These are phyloP conservation scores for Lophotis ruficrista DNA, from an alignment of 2,113 vertebrate species.

Conservation along the genomic window DNA sequence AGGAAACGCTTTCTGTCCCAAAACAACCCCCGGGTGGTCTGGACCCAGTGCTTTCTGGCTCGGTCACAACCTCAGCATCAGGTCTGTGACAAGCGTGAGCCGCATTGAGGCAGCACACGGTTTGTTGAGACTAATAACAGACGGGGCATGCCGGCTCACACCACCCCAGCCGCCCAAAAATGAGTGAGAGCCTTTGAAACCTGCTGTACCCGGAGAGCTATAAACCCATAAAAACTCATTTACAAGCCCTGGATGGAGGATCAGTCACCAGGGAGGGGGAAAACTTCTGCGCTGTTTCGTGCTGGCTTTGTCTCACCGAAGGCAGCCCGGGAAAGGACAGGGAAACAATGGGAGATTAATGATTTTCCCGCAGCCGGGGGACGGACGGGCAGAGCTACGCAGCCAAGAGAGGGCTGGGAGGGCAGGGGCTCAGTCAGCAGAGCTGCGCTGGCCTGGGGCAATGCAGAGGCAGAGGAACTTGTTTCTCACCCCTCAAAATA, in stretches of 20 bases:
- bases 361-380: background rate
- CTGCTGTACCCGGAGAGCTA: fast-evolving
- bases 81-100: background rate
- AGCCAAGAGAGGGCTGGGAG: background rate
- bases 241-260: background rate
- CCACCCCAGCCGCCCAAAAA: background rate
- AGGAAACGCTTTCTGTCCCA: background rate
- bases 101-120: conserved; percentile 26
- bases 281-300: background rate
- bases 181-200: background rate
- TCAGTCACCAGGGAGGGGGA: fast-evolving
- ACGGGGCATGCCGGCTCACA: background rate
- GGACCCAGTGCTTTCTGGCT: background rate
- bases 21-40: background rate
- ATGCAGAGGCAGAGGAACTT: background rate
- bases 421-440: background rate
- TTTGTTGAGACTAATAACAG: conserved; percentile 28
- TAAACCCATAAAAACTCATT: background rate
- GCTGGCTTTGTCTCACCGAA: background rate
- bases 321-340: background rate
- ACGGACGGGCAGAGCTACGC: fast-evolving
- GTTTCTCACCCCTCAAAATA: background rate
- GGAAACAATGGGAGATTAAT: background rate
- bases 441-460: background rate
- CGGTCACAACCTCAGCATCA: background rate